Base-by-base conservation (phyloP, 2,888 invertebrate species). In the Rhorus exstirpatorius region DNA sequence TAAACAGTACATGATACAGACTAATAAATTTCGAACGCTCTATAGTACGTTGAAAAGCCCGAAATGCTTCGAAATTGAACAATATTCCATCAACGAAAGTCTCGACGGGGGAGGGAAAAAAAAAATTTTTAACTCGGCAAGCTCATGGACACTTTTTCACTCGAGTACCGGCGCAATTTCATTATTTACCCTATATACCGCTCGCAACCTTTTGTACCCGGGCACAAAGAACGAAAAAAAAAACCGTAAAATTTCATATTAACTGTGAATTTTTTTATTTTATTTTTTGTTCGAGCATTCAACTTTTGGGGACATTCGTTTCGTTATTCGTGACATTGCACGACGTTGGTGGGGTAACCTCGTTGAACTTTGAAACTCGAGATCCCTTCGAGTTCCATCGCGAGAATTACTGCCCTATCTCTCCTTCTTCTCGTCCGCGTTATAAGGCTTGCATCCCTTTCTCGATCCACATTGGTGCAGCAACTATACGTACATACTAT, bases 51-150 rank as follows among this genome's bases (percentile, higher is more conserved):
- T 31, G 10, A 14, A 10, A 7, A 60, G 14, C 17, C 38, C 17
- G 44, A 79, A 79, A 67, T 41, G 49, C 65, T 74, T 74, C 31
- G 41, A 51, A 74, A 79, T 61, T 63, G 19, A 65, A 63, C 44
- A 46, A 79, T 79, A 74, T 74, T 67, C 60, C 24, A 71, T 65
- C 65, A 72, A 38, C 19, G 58, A 58, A 35, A 72, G 21, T 46
- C 12, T n/a, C 14, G 17, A 46, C 46, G 14, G n/a, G 14, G 14
- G n/a, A 53, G n/a, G 24, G 0, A 10, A 58, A 35, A 61, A 53
- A 72, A 72, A 79, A 68, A 67, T 67, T 67, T 21, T 10, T 31
- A 67, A n/a, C 51, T 35, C 55, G 41, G 12, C 55, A 53, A 55
- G 31, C 41, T 26, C 38, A 19, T 6, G 51, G 24, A 67, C 60